Base-by-base conservation (phyloP, 30 jellyfish, hydroid and myxozoan species). In the Morbakka virulenta region DNA sequence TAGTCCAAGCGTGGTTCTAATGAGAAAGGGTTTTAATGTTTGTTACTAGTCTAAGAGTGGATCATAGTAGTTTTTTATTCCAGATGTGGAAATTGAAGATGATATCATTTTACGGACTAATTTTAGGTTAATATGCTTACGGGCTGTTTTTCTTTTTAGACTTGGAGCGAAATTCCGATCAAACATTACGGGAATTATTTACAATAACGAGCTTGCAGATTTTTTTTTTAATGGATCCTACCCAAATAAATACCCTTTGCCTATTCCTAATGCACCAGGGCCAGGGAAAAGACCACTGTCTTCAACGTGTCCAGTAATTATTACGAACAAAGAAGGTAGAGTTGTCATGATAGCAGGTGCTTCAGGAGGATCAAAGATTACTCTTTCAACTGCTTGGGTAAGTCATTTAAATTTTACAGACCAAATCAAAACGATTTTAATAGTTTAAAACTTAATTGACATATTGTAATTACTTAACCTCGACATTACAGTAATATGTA, bases 151-250 rank as follows among this genome's bases (percentile, higher is more conserved):
- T 24, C 25, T 72, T 29, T 66, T 3, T 66, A 92, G 98, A 6
- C 87, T 93, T 75, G 99, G 99, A 3, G 96, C 99, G 17, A 88
- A 88, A 64, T 93, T 85, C 74, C 95, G 99, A 20, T 93, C 99
- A 1, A 32, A 11, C 35, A 85, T 87, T 49, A 36, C 96, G 33
- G 99, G 99, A 9, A 93, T 93, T 49, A 51, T 87, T 1, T 93
- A 26, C 90, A 93, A 93, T 92, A 93, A 93, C 41, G 97, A 93
- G 63, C 67, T 93, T 48, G 99, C 96, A 26, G 99, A 93, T 32
- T 93, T 78, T 80, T 86, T 85, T 67, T 32, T 50, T 17, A 87
- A 87, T 64, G 52, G 24, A 2, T 35, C 96, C 0, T 74, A 34
- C 73, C n/a, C n/a, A n/a, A 2, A 70, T 29, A 89, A 76, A 4